Conservation (phyloP, 2,113 vertebrate species). For the Delphinapterus leucas region DNA sequence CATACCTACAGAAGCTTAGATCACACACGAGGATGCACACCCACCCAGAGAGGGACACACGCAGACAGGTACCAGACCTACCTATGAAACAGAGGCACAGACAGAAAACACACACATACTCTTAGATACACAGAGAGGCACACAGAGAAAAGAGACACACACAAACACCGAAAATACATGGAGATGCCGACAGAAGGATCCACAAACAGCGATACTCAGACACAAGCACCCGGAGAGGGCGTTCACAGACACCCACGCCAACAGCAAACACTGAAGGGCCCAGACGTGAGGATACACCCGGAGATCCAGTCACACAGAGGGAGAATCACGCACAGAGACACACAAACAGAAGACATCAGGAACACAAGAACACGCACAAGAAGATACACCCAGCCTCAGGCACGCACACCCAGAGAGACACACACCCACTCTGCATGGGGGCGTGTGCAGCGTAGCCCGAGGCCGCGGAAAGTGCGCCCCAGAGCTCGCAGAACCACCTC, state of each 20-base stretch:
- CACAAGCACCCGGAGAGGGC: background rate
- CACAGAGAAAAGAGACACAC: background rate
- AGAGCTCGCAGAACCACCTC: background rate
- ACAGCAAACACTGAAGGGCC: background rate
- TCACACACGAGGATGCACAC: background rate
- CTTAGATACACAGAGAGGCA: background rate
- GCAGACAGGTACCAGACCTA: constrained; percentile 33
- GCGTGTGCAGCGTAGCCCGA: background rate
- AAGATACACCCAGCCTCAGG: background rate
- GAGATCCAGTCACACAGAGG: background rate
- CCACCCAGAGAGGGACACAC: background rate
- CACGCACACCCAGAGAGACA: background rate
- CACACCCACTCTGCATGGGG: constrained; percentile 52
- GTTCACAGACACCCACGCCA: constrained; percentile 9
- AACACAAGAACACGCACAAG: background rate
- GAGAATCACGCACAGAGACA: background rate
- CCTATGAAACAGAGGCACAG: background rate
- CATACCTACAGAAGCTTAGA: background rate
- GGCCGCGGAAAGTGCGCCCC: constrained; percentile 22
- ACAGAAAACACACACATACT: background rate
- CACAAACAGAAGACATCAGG: background rate
- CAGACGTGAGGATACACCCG: constrained; percentile 15
- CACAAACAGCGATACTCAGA: background rate
- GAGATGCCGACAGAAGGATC: background rate
- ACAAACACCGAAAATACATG: background rate